Evolutionary conservation across 1,140 invertebrate genomes (phyloP), one percentile per base, ranked within the genome.

Genomic region (Mamestra configurata): DNA sequence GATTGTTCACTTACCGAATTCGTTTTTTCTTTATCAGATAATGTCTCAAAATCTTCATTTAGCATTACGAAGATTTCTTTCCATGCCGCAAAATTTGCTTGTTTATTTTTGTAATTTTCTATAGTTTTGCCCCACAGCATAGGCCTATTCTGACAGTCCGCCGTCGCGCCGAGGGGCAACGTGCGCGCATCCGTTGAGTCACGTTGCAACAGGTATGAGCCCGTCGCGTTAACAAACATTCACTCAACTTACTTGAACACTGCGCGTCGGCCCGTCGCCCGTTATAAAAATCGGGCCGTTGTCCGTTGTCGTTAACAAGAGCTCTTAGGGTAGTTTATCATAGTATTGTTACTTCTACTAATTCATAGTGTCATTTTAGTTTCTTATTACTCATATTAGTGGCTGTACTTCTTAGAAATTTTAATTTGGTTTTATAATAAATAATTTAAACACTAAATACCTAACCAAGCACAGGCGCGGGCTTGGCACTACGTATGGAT

Each of bases 121-220:
- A 35, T 2, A 5, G 64, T 68, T 7, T 40, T 68, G 18, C 46
- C 64, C 64, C 64, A 68, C 35, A 68, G 18, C 18, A 37, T 24
- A 35, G 61, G 61, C 61, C 61, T 35, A 66, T 37, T 66, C n/a
- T 66, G 79, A 82, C 72, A 71, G 77, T 57, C 66, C 77, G 66
- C 73, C 81, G 79, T 79, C 82, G 82, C 79, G 75, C 75, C 68
- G 82, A 68, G 70, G 79, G 79, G 77, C 70, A 71, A 55, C 53
- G 55, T 71, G 55, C 55, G 73, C 71, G 57, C 77, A 82, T 73
- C 78, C 78, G 77, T 46, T 46, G 43, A 46, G 77, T 46, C 43
- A 46, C 43, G 43, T 46, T 46, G 43, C 43, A 46, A 46, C 43
- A 8, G 43, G 43, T 46, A 46, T 46, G 43, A 46, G 43, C 43